phyloP scores from a whole-genome alignment of 2,888 invertebrate genomes.

The Cantharis lateralis region DNA sequence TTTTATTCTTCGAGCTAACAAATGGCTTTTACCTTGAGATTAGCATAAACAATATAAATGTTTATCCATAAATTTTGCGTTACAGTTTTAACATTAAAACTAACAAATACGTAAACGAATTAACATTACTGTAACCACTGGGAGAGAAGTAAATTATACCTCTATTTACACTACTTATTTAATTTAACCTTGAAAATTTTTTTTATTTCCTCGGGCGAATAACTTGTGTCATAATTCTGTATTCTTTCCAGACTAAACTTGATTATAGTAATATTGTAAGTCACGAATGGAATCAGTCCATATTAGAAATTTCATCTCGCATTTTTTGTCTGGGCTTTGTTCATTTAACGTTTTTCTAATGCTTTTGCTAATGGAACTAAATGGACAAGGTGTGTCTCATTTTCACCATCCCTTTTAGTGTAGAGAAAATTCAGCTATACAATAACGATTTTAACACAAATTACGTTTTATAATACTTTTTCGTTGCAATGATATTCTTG shows the following conservation, averaged over 20 bases:
- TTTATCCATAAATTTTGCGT: not conserved
- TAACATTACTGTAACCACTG: not conserved
- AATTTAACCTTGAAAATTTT: slow-evolving; percentile 1
- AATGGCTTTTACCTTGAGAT: not conserved
- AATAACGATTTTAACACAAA: not conserved
- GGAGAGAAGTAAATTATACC: not conserved
- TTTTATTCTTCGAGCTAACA: not conserved
- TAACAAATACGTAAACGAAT: not conserved
- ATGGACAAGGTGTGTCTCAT: not conserved
- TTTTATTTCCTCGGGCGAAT: slow-evolving; percentile 2
- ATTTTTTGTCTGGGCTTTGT: not conserved
- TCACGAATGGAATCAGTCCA: not conserved
- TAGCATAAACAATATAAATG: not conserved
- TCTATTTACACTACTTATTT: not conserved
- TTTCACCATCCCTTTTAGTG: not conserved
- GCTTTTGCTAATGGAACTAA: not conserved
- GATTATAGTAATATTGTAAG: slow-evolving; percentile 3
- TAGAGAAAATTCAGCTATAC: not conserved
- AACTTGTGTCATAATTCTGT: slow-evolving; percentile 9
- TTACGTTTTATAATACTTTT: not conserved
- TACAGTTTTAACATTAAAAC: not conserved
- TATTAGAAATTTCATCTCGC: not conserved
- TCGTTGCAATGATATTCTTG: not conserved
- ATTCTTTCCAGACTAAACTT: slow-evolving; percentile 1
- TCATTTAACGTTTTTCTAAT: not conserved